phyloP scores from a whole-genome alignment of 2,113 vertebrate genomes.

The Tympanuchus pallidicinctus region DNA sequence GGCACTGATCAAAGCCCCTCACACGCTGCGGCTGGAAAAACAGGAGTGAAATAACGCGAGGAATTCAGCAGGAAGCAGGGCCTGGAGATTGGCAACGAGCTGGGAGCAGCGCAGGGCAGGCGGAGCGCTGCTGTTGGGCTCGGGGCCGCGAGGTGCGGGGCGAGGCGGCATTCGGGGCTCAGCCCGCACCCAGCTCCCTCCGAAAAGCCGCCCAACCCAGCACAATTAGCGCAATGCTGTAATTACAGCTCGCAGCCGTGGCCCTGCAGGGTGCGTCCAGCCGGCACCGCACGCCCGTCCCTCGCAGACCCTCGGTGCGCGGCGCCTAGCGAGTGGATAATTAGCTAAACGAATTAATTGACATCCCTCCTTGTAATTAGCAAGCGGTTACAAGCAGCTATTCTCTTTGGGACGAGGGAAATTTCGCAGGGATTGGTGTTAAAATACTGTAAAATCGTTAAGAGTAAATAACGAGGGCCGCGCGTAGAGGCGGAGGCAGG shows the following conservation, averaged over 20 bases:
- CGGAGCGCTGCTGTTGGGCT: not conserved
- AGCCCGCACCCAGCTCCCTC: not conserved
- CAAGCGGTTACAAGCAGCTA: conserved; percentile 79
- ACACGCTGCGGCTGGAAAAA: not conserved
- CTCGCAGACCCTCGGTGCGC: conserved; percentile 80
- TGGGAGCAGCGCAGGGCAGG: not conserved
- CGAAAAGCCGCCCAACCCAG: conserved; percentile 48
- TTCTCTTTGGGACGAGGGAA: conserved; percentile 79
- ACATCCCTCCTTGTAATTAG: conserved; percentile 83
- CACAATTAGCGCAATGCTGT: conserved; percentile 34
- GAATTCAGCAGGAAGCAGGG: not conserved
- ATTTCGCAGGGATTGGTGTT: conserved; percentile 76
- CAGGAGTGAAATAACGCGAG: not conserved
- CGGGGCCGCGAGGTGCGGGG: no score
- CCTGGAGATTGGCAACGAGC: not conserved
- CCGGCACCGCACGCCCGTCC: conserved; percentile 59
- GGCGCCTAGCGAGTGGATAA: conserved; percentile 81
- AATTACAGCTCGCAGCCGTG: conserved; percentile 25
- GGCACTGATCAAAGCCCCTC: not conserved
- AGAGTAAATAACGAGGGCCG: conserved; percentile 36
- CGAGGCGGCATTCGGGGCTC: not conserved
- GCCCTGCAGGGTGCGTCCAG: not conserved
- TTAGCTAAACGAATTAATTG: conserved; percentile 87
- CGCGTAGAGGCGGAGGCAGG: no score
- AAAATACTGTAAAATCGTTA: conserved; percentile 44